A percentile compares a stretch with the other conserved stretches of the same genome.
Evolutionary conservation across 2,113 vertebrate species (phyloP).

Genomic region (Misgurnus mizolepis): DNA sequence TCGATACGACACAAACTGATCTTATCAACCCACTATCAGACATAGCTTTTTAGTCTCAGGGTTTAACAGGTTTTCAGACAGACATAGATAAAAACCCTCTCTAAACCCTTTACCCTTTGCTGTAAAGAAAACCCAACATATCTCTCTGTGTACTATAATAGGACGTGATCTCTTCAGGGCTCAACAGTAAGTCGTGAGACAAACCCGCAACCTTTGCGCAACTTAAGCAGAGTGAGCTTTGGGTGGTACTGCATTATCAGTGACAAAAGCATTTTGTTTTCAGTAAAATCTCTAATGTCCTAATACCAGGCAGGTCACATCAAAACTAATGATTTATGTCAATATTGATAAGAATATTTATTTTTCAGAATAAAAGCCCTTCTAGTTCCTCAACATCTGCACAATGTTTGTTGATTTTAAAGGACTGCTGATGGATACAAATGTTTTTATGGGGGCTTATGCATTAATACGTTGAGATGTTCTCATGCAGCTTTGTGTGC

Average conservation of each 20-base stretch:
- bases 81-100: conserved; percentile 36
- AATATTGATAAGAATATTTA: neutral
- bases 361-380: neutral
- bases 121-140: neutral
- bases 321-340: conserved; percentile 10
- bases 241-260: too few relatives aligned
- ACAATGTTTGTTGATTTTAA: conserved; percentile 7
- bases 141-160: neutral
- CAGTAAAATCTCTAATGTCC: neutral
- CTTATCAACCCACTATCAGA: conserved; percentile 31
- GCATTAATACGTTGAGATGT: conserved; percentile 9
- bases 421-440: conserved; percentile 11
- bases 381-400: neutral
- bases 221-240: too few relatives aligned
- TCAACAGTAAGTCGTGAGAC: too few relatives aligned
- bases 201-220: too few relatives aligned
- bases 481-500: conserved; percentile 19
- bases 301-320: conserved; percentile 15
- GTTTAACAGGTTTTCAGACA: conserved; percentile 42
- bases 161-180: neutral
- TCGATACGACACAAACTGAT: conserved; percentile 27
- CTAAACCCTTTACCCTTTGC: neutral
- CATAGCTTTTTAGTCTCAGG: conserved; percentile 17
- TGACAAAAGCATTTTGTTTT: too few relatives aligned
- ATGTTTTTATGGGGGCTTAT: neutral